phyloP scores from a whole-genome alignment of 1,140 invertebrate species.

The Drosophila willistoni region DNA sequence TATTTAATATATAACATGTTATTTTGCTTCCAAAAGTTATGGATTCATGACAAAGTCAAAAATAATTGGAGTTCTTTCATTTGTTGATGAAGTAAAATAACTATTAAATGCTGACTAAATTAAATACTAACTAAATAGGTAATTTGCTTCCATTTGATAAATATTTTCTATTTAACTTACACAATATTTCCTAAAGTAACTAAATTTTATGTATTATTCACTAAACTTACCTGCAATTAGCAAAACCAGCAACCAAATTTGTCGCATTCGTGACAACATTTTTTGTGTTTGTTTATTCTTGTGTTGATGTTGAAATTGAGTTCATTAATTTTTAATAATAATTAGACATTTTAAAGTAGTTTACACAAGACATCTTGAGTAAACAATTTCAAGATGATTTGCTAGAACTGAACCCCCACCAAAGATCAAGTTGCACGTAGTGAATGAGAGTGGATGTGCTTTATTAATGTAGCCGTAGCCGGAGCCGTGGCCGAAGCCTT shows the following conservation, averaged over 20 bases:
- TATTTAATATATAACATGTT: too few relatives aligned
- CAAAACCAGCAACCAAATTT: slow-evolving; percentile 47
- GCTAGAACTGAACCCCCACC: slow-evolving; percentile 7
- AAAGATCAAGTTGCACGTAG: slow-evolving; percentile 47
- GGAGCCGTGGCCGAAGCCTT: slow-evolving; percentile 12
- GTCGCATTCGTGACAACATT: slow-evolving; percentile 36
- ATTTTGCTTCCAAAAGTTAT: too few relatives aligned
- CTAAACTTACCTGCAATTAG: slow-evolving; percentile 47
- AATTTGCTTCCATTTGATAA: too few relatives aligned
- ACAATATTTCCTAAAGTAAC: neutral
- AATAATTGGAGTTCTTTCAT: too few relatives aligned
- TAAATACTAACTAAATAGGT: too few relatives aligned
- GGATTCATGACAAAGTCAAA: too few relatives aligned
- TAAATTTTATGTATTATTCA: neutral
- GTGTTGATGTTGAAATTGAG: slow-evolving; percentile 26
- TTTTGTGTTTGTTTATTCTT: slow-evolving; percentile 16
- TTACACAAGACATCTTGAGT: slow-evolving; percentile 32
- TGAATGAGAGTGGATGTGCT: neutral
- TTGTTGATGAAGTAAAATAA: too few relatives aligned
- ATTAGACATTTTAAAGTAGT: slow-evolving; percentile 23
- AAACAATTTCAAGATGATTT: slow-evolving; percentile 19
- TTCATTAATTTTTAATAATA: slow-evolving; percentile 20
- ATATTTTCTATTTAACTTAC: too few relatives aligned
- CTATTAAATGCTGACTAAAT: too few relatives aligned
- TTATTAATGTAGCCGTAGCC: neutral